A percentile compares a stretch with the other conserved stretches of the same genome.
phyloP scores from a whole-genome alignment of 2,888 invertebrate genomes.

The Polyommatus iphigenia region DNA sequence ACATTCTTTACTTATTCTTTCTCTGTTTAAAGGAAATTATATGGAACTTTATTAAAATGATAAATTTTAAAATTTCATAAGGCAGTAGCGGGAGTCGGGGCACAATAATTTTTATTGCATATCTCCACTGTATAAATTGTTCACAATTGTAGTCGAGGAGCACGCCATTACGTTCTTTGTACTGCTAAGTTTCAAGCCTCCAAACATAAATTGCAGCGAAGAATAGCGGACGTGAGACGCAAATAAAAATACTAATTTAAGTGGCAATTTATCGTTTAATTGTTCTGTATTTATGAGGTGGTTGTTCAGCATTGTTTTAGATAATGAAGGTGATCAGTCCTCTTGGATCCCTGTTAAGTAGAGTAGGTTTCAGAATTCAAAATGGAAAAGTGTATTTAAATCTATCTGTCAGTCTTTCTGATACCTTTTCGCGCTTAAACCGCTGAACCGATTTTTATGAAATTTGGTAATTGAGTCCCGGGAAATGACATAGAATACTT shows the following conservation, averaged over 20 bases:
- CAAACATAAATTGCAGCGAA: slow-evolving; percentile 64
- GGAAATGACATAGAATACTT: too few species aligned
- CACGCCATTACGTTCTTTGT: slow-evolving; percentile 65
- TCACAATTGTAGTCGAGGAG: slow-evolving; percentile 53
- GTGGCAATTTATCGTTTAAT: slow-evolving; percentile 70
- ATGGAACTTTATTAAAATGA: slow-evolving; percentile 14
- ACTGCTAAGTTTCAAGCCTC: slow-evolving; percentile 69
- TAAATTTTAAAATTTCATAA: slow-evolving; percentile 12
- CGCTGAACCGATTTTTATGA: too few species aligned
- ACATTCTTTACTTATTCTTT: background rate
- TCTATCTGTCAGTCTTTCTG: background rate
- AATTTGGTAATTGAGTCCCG: too few species aligned
- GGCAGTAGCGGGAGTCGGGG: background rate
- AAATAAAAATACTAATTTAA: slow-evolving; percentile 73
- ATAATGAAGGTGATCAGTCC: slow-evolving; percentile 4
- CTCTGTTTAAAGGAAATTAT: background rate
- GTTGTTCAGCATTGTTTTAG: background rate
- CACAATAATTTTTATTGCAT: slow-evolving; percentile 18
- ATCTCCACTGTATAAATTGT: slow-evolving; percentile 38
- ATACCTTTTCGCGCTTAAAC: background rate
- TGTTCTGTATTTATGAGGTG: slow-evolving; percentile 65
- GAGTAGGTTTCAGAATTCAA: background rate
- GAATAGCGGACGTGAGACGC: slow-evolving; percentile 67
- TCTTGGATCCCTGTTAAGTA: background rate
- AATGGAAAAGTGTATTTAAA: background rate